phyloP scores from a whole-genome alignment of 2,113 vertebrate genomes.

The Grammomys dolichurus region DNA sequence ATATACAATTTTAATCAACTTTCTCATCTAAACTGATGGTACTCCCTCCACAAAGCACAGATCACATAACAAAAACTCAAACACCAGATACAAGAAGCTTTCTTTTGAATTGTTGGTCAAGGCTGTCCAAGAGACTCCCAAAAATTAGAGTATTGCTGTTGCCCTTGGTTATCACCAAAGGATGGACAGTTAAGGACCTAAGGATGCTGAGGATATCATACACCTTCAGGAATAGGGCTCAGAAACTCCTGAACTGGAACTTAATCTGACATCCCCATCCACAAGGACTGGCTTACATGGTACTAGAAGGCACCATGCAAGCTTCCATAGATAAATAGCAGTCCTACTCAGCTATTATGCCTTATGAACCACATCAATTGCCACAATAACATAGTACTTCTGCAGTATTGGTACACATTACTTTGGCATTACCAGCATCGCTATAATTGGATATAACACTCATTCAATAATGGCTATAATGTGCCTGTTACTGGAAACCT shows the following conservation, averaged over 20 bases:
- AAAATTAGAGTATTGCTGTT: background rate
- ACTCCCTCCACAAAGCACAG: background rate
- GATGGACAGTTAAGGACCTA: background rate
- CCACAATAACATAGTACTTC: background rate
- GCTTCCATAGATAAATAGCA: background rate
- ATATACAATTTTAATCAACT: background rate
- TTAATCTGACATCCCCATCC: background rate
- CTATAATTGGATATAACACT: background rate
- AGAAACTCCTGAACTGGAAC: background rate
- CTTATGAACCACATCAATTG: background rate
- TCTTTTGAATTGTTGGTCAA: background rate
- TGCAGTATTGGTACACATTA: background rate
- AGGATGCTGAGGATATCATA: background rate
- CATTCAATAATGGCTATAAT: background rate
- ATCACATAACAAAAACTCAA: background rate
- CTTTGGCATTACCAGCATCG: background rate
- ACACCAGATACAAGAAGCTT: background rate
- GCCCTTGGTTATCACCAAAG: background rate
- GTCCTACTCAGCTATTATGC: background rate
- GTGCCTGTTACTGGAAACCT: background rate
- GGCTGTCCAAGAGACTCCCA: background rate
- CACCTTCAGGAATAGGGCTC: background rate
- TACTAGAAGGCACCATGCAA: background rate
- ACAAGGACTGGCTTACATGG: background rate
- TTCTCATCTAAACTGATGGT: background rate